These are phyloP conservation scores for Lathamus discolor DNA, from an alignment of 2,113 vertebrate genomes.

Conservation along the genomic window DNA sequence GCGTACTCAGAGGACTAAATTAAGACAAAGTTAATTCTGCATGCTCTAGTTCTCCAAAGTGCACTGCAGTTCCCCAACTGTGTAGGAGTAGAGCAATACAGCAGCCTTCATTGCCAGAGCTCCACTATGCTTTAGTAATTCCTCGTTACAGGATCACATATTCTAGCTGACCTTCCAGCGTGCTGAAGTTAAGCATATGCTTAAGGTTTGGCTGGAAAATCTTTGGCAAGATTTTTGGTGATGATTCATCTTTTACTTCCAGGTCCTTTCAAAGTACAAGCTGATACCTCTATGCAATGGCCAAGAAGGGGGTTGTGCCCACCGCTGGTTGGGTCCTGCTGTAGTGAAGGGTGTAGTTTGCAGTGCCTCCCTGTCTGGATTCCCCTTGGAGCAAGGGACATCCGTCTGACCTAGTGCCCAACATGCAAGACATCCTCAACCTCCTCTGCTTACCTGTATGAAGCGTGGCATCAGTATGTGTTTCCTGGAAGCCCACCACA, in stretches of 20 bases:
- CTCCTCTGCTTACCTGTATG: neutral
- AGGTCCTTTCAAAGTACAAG: neutral
- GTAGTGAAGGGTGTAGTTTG: neutral
- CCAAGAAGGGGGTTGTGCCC: neutral
- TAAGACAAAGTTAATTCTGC: neutral
- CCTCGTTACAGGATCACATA: neutral
- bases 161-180: neutral
- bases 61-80: neutral
- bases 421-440: neutral
- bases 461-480: neutral
- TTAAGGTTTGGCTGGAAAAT: neutral
- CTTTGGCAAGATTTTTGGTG: neutral
- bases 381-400: neutral
- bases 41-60: conserved; percentile 21
- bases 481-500: neutral
- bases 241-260: neutral
- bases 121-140: neutral
- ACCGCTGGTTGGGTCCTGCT: neutral
- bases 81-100: neutral
- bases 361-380: neutral
- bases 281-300: neutral
- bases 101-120: neutral
- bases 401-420: neutral
- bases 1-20: neutral
- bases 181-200: neutral